Evolutionary conservation across 2,797 vertebrate genomes (phyloP), one percentile per base, ranked within the genome.

Genomic region (Naso thynnoides): DNA sequence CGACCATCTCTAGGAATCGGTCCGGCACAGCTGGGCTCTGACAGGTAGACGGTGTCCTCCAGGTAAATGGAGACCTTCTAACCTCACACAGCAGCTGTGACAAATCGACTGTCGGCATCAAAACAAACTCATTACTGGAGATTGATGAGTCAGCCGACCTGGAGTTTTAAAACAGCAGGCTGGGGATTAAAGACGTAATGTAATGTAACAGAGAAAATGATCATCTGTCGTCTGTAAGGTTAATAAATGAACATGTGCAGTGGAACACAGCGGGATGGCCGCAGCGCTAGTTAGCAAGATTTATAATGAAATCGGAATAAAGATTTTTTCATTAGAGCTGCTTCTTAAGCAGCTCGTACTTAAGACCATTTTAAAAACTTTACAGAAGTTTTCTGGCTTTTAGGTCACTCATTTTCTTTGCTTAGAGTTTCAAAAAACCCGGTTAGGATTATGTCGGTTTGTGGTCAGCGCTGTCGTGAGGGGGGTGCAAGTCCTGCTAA

Each of bases 111-210:
- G 73, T 61, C 48, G 10, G 21, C 44, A 18, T 71, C 54, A 56
- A 50, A 58, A 54, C 45, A 73, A 75, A 79, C 70, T 85, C 76
- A 76, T 83, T 86, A 83, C 6, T 24, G 49, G 53, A 59, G 86
- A 84, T 1, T 14, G 62, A 82, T 72, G 73, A 47, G 45, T 45
- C 10, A 41, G 48, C 21, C 5, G 16, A 33, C 50, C 33, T 31
- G 4, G 62, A 66, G 41, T 24, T 56, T 52, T 41, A 57, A 58
- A 77, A 66, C 63, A 61, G 74, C 67, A 48, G 70, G 50, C 48
- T 55, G n/a, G 45, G 26, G 57, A 74, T 75, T 24, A 47, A 55
- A 31, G 39, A 16, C 2, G 8, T 16, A 53, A 52, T 24, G 49
- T 54, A 33, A 68, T 16, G 2, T 47, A 74, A 62, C 36, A 11